phyloP scores from a whole-genome alignment of 2,797 vertebrate genomes.

The Xerus rutilus region DNA sequence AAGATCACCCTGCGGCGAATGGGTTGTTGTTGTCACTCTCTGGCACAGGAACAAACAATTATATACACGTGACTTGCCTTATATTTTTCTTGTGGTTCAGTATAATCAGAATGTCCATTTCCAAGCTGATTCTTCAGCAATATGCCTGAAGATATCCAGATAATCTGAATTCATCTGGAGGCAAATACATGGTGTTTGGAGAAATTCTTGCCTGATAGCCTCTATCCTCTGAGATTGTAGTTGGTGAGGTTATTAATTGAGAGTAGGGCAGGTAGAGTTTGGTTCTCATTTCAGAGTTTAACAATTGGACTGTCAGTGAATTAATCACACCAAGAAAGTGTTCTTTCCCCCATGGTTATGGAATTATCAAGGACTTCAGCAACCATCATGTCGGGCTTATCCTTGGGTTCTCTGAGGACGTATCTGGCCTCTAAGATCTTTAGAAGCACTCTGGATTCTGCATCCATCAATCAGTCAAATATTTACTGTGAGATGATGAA shows the following conservation, averaged over 20 bases:
- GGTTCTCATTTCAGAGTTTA: neutral
- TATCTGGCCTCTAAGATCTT: neutral
- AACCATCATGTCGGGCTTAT: neutral
- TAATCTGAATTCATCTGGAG: neutral
- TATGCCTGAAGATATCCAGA: neutral
- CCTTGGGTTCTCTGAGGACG: neutral
- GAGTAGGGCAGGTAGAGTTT: neutral
- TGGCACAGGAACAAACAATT: neutral
- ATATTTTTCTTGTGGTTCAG: neutral
- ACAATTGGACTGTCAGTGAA: neutral
- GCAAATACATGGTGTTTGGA: neutral
- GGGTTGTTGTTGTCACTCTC: neutral
- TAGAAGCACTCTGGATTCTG: neutral
- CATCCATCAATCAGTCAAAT: neutral
- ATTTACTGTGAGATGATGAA: neutral
- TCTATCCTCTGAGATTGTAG: neutral
- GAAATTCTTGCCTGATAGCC: neutral
- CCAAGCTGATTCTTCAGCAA: neutral
- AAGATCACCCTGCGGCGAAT: neutral
- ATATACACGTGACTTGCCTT: neutral
- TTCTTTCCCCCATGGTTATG: neutral
- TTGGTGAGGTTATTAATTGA: neutral
- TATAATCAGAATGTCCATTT: neutral
- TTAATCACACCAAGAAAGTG: neutral
- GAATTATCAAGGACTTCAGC: neutral